phyloP scores from a whole-genome alignment of 2,797 vertebrate genomes.

The Myotis planiceps region DNA sequence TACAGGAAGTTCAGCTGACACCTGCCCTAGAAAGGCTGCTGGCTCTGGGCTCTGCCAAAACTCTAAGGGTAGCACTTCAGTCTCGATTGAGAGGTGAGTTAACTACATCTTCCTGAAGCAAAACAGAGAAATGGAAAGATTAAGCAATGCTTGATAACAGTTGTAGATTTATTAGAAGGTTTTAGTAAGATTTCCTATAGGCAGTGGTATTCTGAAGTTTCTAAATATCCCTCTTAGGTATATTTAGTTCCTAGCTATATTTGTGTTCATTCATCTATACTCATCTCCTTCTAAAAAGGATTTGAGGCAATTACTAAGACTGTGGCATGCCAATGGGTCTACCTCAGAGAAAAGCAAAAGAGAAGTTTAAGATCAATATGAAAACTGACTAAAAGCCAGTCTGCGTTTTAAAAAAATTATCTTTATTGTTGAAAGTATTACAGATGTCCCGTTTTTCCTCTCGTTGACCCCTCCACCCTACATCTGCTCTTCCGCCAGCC shows the following conservation, averaged over 20 bases:
- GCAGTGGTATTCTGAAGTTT: neutral
- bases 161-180: neutral
- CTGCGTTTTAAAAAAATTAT: neutral
- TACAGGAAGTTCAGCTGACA: neutral
- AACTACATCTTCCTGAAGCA: conserved; percentile 5
- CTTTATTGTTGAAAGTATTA: no score
- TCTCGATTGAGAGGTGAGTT: neutral
- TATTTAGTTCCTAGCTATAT: neutral
- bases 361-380: conserved; percentile 6
- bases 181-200: neutral
- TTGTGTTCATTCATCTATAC: neutral
- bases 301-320: neutral
- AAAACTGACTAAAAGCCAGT: neutral
- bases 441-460: no score
- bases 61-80: neutral
- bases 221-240: neutral
- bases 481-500: neutral
- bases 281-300: conserved; percentile 24
- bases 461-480: no score
- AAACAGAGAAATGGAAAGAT: neutral
- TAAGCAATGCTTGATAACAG: neutral
- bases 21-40: neutral
- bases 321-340: neutral
- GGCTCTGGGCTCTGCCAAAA: no score
- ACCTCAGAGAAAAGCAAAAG: neutral